Base-by-base conservation (phyloP, 2,888 invertebrate species). In the Anagyrus pseudococci region DNA sequence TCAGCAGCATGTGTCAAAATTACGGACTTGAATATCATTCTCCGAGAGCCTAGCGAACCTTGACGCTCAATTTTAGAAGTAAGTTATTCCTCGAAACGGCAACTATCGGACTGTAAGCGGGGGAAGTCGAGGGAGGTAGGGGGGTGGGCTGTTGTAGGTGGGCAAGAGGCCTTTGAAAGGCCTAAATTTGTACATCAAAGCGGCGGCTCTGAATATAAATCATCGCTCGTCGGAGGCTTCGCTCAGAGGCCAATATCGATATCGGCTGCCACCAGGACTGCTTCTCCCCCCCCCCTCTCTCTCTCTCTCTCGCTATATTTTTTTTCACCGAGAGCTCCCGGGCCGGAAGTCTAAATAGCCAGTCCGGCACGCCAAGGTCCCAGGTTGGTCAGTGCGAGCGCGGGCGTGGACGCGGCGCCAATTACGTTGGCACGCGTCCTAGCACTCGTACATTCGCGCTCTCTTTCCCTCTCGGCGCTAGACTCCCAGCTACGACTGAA, bases 111-210 rank as follows among this genome's bases (percentile, higher is more conserved):
- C 22, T 37, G 20, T 33, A 10, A 7, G 29, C 29, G 29, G 6
- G 29, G n/a, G n/a, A n/a, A n/a, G n/a, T n/a, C n/a, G n/a, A n/a
- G n/a, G n/a, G n/a, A n/a, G n/a, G n/a, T n/a, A n/a, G n/a, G n/a
- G n/a, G n/a, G n/a, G n/a, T n/a, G n/a, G n/a, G n/a, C n/a, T n/a
- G n/a, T n/a, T n/a, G n/a, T n/a, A n/a, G n/a, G n/a, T n/a, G 29
- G 29, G 6, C 29, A 29, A 29, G 29, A 29, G 29, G 29, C 20
- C 37, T 58, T 33, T n/a, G 43, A 58, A 58, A 55, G 23, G 40
- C 58, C 58, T 55, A 63, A 58, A 58, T 55, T 23, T 46, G 63
- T 50, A 63, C 58, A 58, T 63, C 58, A 58, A 63, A 58, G 50
- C 22, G 13, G 8, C 1, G 13, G 10, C 22, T 20, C 26, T 40